phyloP scores from a whole-genome alignment of 2,888 invertebrate genomes.

The Parelbella ahira region DNA sequence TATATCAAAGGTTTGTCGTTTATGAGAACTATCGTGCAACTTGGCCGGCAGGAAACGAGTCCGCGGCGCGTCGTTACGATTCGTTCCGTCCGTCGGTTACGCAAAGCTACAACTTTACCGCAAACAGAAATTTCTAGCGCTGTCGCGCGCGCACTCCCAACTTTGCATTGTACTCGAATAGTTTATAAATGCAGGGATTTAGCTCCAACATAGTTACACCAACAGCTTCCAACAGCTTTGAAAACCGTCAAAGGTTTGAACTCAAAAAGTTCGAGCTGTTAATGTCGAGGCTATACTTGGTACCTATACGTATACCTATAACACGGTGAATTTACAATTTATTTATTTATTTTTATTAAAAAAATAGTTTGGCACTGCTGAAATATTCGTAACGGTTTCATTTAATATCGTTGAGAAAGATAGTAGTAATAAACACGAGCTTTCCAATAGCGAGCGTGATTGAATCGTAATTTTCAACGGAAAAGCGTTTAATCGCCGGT shows the following conservation, averaged over 20 bases:
- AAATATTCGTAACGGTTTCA: too few species aligned
- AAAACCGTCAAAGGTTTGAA: too few species aligned
- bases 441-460: slow-evolving; percentile 6
- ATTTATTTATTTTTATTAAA: too few species aligned
- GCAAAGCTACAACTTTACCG: slow-evolving; percentile 34
- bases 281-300: too few species aligned
- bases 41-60: slow-evolving; percentile 26
- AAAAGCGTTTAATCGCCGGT: slow-evolving; percentile 8
- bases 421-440: slow-evolving; percentile 3
- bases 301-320: too few species aligned
- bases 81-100: slow-evolving; percentile 35
- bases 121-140: slow-evolving; percentile 31
- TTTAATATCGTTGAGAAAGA: too few species aligned
- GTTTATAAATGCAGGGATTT: background rate
- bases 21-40: slow-evolving; percentile 28
- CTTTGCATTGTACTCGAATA: slow-evolving; percentile 21
- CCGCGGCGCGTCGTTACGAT: slow-evolving; percentile 32
- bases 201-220: too few species aligned
- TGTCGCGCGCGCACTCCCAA: slow-evolving; percentile 16
- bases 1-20: slow-evolving; percentile 27
- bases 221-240: too few species aligned
- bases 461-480: slow-evolving; percentile 9
- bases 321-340: too few species aligned
- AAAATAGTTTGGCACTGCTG: too few species aligned
- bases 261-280: too few species aligned